Conservation (phyloP, 2,113 vertebrate species). For the Sigmodon hispidus region DNA sequence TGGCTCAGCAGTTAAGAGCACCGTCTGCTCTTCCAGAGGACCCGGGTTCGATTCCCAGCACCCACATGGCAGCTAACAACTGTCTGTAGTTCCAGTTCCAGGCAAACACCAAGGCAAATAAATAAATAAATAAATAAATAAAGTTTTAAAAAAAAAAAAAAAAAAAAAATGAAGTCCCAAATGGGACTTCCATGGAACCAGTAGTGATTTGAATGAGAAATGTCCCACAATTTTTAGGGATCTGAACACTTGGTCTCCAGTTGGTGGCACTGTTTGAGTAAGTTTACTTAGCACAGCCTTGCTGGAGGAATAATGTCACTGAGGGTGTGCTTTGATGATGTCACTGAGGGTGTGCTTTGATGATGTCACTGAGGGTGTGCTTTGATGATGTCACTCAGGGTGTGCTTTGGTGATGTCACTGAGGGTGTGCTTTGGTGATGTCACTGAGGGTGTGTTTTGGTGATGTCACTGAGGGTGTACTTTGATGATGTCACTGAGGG, state of each 20-base stretch:
- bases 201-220: neutral
- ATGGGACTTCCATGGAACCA: neutral
- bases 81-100: too few relatives aligned
- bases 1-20: too few relatives aligned
- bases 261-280: neutral
- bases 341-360: neutral
- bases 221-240: neutral
- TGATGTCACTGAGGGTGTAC: neutral
- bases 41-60: too few relatives aligned
- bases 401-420: too few relatives aligned
- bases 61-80: too few relatives aligned
- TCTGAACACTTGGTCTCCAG: neutral
- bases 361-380: neutral
- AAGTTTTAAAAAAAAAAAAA: too few relatives aligned
- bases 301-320: neutral
- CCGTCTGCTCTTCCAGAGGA: too few relatives aligned
- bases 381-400: too few relatives aligned
- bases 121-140: too few relatives aligned
- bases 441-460: neutral
- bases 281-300: neutral
- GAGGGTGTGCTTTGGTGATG: neutral
- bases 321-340: neutral
- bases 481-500: neutral
- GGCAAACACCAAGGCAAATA: too few relatives aligned
- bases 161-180: too few relatives aligned